Conservation (phyloP, 2,888 invertebrate genomes). For the Synergus gifuensis region DNA sequence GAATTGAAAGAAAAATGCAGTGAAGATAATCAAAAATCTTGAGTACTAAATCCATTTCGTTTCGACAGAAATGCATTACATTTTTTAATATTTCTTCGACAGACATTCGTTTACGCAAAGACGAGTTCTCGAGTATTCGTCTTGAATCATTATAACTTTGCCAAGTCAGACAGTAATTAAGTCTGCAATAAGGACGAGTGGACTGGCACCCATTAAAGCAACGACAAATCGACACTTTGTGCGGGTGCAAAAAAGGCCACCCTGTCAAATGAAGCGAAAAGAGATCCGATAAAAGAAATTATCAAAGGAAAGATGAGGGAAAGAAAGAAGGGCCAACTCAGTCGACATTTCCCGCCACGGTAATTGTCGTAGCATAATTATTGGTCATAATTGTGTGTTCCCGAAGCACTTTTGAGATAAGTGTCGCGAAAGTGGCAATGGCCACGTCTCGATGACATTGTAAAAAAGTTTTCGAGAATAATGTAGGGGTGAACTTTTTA, state of each 20-base stretch:
- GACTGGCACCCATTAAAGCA: constrained; percentile 75
- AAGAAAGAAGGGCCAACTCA: constrained; percentile 49
- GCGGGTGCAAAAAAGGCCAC: constrained; percentile 71
- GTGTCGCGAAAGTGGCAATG: constrained; percentile 36
- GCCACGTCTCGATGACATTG: not conserved
- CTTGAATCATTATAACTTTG: constrained; percentile 76
- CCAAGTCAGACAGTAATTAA: constrained; percentile 77
- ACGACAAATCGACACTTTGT: constrained; percentile 75
- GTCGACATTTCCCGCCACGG: constrained; percentile 64
- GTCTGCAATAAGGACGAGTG: constrained; percentile 77
- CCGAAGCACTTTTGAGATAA: constrained; percentile 44
- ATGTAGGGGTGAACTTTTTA: not conserved
- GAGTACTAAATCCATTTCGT: constrained; percentile 19
- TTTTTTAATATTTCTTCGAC: constrained; percentile 55
- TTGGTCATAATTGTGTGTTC: constrained; percentile 66
- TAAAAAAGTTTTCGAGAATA: constrained; percentile 14
- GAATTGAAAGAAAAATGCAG: not conserved
- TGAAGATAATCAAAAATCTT: constrained; percentile 8
- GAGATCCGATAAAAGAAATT: constrained; percentile 75
- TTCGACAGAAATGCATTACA: constrained; percentile 44
- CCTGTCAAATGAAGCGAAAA: constrained; percentile 75
- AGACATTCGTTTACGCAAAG: constrained; percentile 46
- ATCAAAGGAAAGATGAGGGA: constrained; percentile 66
- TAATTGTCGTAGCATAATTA: constrained; percentile 73
- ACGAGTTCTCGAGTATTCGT: constrained; percentile 62